These are phyloP conservation scores for Aphodius sticticus DNA, from an alignment of 2,888 invertebrate genomes.

Conservation along the genomic window DNA sequence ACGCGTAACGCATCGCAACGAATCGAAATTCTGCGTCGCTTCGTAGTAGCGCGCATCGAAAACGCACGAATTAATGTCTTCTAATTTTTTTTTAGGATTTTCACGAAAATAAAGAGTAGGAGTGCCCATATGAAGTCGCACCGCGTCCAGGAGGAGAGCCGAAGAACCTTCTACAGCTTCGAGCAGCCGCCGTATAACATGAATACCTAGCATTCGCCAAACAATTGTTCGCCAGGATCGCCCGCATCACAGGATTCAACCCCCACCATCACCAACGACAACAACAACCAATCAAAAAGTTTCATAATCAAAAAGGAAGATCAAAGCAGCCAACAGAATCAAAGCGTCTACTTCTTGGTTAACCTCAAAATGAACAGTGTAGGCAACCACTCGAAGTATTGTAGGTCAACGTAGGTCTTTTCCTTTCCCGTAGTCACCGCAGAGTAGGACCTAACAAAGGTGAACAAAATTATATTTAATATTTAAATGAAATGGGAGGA, in stretches of 20 bases:
- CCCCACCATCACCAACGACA: slow-evolving; percentile 23
- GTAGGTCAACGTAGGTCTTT: background rate
- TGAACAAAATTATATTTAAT: slow-evolving; percentile 58
- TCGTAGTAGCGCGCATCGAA: background rate
- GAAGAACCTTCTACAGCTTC: slow-evolving; percentile 36
- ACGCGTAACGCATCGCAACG: background rate
- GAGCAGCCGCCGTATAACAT: slow-evolving; percentile 55
- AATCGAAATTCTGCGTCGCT: background rate
- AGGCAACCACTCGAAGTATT: background rate
- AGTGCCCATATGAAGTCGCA: slow-evolving; percentile 99
- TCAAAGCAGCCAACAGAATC: background rate
- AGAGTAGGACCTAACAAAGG: slow-evolving; percentile 23
- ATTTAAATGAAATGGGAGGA: slow-evolving; percentile 14
- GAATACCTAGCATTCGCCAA: slow-evolving; percentile 54
- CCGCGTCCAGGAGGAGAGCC: slow-evolving; percentile 76
- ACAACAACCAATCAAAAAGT: slow-evolving; percentile 17
- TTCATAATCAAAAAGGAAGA: slow-evolving; percentile 7
- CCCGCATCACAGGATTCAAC: slow-evolving; percentile 13
- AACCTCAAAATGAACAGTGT: slow-evolving; percentile 8
- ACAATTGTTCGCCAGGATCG: slow-evolving; percentile 1
- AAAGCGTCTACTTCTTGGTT: slow-evolving; percentile 20
- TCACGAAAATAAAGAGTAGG: slow-evolving; percentile 97
- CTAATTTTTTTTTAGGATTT: slow-evolving; percentile 78
- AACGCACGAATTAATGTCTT: slow-evolving; percentile 5
- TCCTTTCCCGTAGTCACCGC: slow-evolving; percentile 8